Evolutionary conservation across 2,113 vertebrate genomes (phyloP).

Genomic region (Lagopus muta): DNA sequence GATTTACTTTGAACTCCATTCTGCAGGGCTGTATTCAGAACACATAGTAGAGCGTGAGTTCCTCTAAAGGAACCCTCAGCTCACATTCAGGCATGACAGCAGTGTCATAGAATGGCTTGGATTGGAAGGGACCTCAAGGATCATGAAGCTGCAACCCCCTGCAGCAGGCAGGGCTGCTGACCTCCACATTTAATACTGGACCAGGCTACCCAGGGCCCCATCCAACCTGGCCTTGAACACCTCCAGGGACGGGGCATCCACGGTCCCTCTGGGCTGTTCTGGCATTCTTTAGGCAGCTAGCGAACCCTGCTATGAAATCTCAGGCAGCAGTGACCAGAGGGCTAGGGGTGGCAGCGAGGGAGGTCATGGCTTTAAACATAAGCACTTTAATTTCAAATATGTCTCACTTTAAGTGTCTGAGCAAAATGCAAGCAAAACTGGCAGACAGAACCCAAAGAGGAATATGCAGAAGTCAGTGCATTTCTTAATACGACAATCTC

Average conservation of each 20-base stretch:
- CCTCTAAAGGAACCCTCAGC: background rate
- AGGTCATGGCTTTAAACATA: rapidly evolving
- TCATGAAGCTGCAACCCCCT: too few species aligned
- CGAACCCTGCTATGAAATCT: background rate
- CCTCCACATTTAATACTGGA: too few species aligned
- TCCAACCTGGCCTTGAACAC: too few species aligned
- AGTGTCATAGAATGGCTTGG: too few species aligned
- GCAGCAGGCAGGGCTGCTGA: too few species aligned
- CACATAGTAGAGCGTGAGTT: rapidly evolving
- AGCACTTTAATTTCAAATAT: background rate
- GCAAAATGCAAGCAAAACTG: background rate
- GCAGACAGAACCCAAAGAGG: background rate
- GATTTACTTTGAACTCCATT: background rate
- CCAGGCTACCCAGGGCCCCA: too few species aligned
- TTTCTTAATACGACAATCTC: background rate
- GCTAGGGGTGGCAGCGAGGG: background rate
- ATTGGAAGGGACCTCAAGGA: too few species aligned
- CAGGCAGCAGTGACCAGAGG: background rate
- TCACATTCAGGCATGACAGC: background rate
- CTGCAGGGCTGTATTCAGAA: background rate
- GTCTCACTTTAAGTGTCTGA: background rate
- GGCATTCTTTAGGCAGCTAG: background rate
- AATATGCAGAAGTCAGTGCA: background rate
- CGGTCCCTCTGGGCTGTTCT: too few species aligned
- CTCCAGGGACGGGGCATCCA: too few species aligned